These are phyloP conservation scores for Tragelaphus eurycerus DNA, from an alignment of 2,797 vertebrate species.

Conservation along the genomic window DNA sequence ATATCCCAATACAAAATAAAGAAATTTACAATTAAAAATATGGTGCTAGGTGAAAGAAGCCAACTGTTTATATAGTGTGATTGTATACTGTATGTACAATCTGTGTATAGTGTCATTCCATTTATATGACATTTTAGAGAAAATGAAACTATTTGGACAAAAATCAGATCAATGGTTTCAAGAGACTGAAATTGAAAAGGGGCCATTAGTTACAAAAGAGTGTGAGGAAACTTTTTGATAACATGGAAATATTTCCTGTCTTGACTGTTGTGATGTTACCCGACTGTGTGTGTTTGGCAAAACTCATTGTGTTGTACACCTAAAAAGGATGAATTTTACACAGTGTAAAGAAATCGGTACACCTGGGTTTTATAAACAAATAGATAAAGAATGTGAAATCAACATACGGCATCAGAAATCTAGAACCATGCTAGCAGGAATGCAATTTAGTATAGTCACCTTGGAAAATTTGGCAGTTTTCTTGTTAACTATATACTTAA, in stretches of 20 bases:
- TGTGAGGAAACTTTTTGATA: background rate
- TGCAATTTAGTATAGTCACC: background rate
- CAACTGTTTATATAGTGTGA: background rate
- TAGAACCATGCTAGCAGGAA: background rate
- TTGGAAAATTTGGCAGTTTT: background rate
- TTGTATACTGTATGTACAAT: background rate
- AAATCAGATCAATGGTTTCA: background rate
- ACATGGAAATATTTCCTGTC: background rate
- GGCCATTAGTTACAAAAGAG: background rate
- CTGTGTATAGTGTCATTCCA: background rate
- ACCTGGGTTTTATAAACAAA: background rate
- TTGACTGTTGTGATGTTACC: background rate
- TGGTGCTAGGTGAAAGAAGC: background rate
- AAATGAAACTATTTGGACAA: background rate
- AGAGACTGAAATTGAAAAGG: background rate
- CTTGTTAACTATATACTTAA: background rate
- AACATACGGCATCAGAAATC: background rate
- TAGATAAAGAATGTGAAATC: background rate
- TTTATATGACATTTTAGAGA: background rate
- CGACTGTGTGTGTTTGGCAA: background rate
- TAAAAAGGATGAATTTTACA: background rate
- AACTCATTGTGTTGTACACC: background rate
- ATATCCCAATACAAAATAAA: background rate
- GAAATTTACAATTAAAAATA: background rate
- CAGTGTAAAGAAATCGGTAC: background rate